These are phyloP conservation scores for Argyresthia goedartella DNA, from an alignment of 2,888 invertebrate species.

Conservation along the genomic window DNA sequence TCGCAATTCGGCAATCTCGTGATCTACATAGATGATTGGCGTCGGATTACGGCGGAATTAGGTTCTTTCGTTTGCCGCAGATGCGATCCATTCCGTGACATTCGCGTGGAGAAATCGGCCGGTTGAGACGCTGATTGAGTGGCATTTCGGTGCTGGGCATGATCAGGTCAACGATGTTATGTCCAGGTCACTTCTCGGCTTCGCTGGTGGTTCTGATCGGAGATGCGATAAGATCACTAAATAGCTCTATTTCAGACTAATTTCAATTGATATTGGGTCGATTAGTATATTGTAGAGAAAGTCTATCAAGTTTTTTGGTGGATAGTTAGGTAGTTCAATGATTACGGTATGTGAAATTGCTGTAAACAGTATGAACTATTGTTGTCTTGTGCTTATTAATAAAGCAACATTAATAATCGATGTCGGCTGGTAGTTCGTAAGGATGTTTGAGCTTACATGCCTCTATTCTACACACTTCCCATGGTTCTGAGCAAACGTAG, in stretches of 20 bases:
- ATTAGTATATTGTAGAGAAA: constrained; percentile 51
- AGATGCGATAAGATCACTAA: constrained; percentile 42
- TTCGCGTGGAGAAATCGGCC: constrained; percentile 51
- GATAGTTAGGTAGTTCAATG: constrained; percentile 13
- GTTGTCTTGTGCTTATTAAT: not conserved
- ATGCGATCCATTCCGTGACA: constrained; percentile 42
- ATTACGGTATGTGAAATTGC: constrained; percentile 1
- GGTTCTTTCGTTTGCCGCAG: constrained; percentile 32
- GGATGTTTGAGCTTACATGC: too few relatives aligned
- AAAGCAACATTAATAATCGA: too few relatives aligned
- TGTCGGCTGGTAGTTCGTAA: too few relatives aligned
- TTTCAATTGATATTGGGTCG: constrained; percentile 42
- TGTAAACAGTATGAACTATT: not conserved
- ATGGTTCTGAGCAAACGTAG: not conserved
- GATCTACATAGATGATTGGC: constrained; percentile 66
- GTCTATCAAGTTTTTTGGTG: constrained; percentile 47
- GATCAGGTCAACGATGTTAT: constrained; percentile 48
- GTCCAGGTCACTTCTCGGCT: constrained; percentile 39
- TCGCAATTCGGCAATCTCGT: constrained; percentile 51
- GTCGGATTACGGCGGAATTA: constrained; percentile 55
- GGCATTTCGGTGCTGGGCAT: constrained; percentile 18
- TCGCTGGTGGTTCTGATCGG: constrained; percentile 32
- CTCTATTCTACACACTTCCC: not conserved
- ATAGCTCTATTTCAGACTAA: constrained; percentile 46
- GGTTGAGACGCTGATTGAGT: constrained; percentile 39